Evolutionary conservation across 2,797 vertebrate species (phyloP).

Genomic region (Halcyon badia): DNA sequence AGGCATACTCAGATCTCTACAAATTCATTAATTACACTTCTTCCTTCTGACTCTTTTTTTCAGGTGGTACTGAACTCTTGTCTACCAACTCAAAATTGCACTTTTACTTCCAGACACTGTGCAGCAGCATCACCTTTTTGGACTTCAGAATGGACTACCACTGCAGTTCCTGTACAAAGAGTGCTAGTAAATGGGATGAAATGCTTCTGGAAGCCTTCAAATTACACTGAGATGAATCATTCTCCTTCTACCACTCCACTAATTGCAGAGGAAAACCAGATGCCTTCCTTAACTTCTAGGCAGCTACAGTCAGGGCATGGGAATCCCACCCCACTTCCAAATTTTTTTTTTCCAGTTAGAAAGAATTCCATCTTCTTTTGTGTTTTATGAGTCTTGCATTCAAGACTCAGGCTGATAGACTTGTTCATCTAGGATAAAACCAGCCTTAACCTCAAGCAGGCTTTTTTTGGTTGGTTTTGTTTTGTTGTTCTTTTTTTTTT

Average conservation of each 20-base stretch:
- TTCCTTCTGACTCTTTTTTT: background rate
- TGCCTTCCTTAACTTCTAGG: background rate
- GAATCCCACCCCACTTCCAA: background rate
- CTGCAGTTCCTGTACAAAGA: background rate
- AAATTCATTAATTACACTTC: background rate
- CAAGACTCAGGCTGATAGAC: background rate
- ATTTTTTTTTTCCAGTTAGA: background rate
- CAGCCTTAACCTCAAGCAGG: background rate
- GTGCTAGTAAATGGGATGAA: background rate
- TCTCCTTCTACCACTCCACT: background rate
- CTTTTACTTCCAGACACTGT: background rate
- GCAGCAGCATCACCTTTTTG: background rate
- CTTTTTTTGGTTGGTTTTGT: no score
- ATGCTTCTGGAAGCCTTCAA: background rate
- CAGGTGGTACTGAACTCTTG: background rate
- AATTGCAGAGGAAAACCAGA: slow-evolving; percentile 51
- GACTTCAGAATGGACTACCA: background rate
- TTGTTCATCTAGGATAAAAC: background rate
- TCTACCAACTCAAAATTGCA: background rate
- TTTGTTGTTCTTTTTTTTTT: no score
- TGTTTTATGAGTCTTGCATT: background rate
- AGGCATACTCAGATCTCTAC: background rate
- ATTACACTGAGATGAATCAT: slow-evolving; percentile 37
- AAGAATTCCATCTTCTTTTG: background rate
- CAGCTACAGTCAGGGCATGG: slow-evolving; percentile 1